Evolutionary conservation across 23 tunicate genomes (phyloP), one percentile per base, ranked within the genome.

Genomic region (Botrylloides violaceus): DNA sequence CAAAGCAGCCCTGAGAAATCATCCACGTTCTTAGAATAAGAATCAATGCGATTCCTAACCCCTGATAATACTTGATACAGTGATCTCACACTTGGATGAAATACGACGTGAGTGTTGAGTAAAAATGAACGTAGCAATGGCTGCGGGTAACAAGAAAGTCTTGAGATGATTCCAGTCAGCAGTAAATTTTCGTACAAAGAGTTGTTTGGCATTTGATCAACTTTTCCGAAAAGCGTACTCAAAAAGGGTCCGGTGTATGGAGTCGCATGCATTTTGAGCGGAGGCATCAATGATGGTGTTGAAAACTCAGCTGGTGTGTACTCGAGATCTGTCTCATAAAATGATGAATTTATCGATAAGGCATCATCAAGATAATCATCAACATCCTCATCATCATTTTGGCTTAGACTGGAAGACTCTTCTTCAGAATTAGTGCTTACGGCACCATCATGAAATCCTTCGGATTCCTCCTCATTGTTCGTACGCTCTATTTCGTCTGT

Each of bases 201-300:
- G 36, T 92, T 92, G 72, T 61, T 84, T 47, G 80, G 71, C 98
- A 92, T 92, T 62, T 92, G 98, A 63, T 92, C 98, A 3, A 92
- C 80, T 58, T 84, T 92, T 23, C 96, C 98, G 34, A 92, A 92
- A 32, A 92, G 55, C 2, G 91, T 92, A 3, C 81, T 80, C 43
- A 92, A 66, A 55, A 92, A 72, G 3, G 98, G 98, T 64, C 98
- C 96, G 21, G 96, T 89, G 34, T 79, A 89, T 5, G 96, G 96
- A 18, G 74, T 34, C 1, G 94, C 96, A 31, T 83, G 88, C 66
- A 83, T 31, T 57, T 83, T 89, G 53, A 89, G 78, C 6, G 84
- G 84, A 2, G 76, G 47, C 2, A 29, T 68, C 19, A 75, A 15
- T 21, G 94, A 80, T 36, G 78, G 31, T 2, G 80, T 77, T 4